Evolutionary conservation across 2,797 vertebrate genomes (phyloP).

Genomic region (Bradypodion ventrale): DNA sequence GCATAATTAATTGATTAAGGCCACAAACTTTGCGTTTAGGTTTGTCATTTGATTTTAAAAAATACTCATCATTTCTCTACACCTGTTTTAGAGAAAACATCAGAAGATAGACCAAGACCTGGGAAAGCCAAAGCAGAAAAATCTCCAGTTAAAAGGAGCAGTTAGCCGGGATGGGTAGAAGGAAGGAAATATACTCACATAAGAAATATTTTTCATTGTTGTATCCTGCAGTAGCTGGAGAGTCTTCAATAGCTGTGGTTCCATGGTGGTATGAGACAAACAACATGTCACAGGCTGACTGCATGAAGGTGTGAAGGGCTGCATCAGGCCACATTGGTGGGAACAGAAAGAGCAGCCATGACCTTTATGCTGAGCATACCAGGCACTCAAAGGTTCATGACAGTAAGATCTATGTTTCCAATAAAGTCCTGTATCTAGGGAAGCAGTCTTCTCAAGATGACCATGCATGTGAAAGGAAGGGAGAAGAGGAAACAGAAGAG

Average conservation of each 20-base stretch:
- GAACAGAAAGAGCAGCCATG: conserved; percentile 41
- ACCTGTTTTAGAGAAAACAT: too few relatives aligned
- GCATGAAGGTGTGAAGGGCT: background rate
- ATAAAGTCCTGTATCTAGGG: conserved; percentile 61
- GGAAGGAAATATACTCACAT: conserved; percentile 59
- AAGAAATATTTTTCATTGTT: conserved; percentile 39
- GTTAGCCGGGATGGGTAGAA: background rate
- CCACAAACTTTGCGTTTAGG: background rate
- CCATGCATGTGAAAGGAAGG: background rate
- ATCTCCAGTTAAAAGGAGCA: background rate
- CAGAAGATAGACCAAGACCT: background rate
- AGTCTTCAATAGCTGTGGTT: conserved; percentile 50
- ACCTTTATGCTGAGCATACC: background rate
- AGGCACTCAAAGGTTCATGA: background rate
- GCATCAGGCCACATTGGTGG: background rate
- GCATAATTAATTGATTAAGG: background rate
- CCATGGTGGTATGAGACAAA: background rate
- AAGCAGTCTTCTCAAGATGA: conserved; percentile 61
- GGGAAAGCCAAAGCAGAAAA: background rate
- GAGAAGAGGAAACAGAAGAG: background rate
- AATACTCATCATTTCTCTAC: background rate
- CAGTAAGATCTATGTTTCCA: fast-evolving
- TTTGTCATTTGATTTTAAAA: background rate
- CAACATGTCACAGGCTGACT: background rate
- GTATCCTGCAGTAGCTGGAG: conserved; percentile 55